Conservation (phyloP, 2,113 vertebrate species). For the Tragelaphus strepsiceros region DNA sequence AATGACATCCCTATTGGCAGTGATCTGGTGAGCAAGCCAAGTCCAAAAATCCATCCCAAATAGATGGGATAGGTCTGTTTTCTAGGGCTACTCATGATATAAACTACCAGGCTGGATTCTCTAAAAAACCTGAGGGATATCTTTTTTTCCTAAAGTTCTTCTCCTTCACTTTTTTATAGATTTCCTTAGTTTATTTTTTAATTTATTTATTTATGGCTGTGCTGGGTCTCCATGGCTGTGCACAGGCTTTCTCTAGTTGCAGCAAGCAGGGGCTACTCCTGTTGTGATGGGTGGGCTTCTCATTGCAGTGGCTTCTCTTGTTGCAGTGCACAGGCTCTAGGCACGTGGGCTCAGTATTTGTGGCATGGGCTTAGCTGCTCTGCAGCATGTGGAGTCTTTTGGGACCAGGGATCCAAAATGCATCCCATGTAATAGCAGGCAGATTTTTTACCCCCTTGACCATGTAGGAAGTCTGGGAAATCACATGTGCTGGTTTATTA, state of each 20-base stretch:
- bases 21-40: neutral
- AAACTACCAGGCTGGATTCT: neutral
- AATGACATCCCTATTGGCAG: neutral
- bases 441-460: neutral
- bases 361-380: neutral
- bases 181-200: neutral
- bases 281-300: neutral
- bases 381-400: neutral
- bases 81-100: neutral
- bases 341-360: neutral
- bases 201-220: neutral
- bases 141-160: neutral
- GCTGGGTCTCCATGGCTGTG: neutral
- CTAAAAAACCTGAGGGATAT: neutral
- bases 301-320: neutral
- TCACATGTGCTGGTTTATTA: neutral
- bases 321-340: neutral
- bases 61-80: neutral
- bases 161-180: neutral
- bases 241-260: neutral
- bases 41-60: neutral
- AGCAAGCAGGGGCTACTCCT: neutral
- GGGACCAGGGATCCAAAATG: neutral
- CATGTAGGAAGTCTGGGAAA: neutral
- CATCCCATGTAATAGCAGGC: neutral